Conservation (phyloP, 2,797 vertebrate species). For the Setipinna tenuifilis region DNA sequence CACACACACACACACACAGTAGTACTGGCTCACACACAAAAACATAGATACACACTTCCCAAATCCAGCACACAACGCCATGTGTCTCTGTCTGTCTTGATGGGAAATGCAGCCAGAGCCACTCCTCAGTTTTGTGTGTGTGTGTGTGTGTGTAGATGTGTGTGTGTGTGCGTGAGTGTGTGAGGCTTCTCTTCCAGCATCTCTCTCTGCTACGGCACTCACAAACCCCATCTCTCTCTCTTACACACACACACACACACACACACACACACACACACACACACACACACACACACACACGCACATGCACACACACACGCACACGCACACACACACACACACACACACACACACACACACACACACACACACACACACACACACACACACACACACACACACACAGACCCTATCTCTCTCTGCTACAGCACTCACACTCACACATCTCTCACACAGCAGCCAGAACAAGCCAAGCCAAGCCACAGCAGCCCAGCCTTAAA, state of each 20-base stretch:
- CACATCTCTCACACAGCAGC: not conserved
- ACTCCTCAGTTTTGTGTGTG: too few species aligned
- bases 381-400: too few species aligned
- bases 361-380: too few species aligned
- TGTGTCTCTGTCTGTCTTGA: too few species aligned
- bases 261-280: not conserved
- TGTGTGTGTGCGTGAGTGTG: too few species aligned
- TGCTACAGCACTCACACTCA: not conserved
- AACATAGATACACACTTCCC: not conserved
- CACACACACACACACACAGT: not conserved
- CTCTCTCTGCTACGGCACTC: too few species aligned
- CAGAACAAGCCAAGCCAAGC: not conserved
- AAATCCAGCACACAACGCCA: constrained; percentile 4
- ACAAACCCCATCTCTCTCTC: too few species aligned
- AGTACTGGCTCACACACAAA: not conserved
- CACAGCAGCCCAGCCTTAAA: not conserved
- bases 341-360: not conserved
- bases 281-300: not conserved
- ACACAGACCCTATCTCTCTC: too few species aligned
- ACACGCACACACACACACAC: not conserved
- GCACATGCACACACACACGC: not conserved
- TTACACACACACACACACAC: not conserved
- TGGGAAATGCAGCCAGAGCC: too few species aligned
- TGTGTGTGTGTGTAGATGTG: too few species aligned
- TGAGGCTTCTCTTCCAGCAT: too few species aligned